Base-by-base conservation (phyloP, 2,888 invertebrate genomes). In the Nycteola revayana region DNA sequence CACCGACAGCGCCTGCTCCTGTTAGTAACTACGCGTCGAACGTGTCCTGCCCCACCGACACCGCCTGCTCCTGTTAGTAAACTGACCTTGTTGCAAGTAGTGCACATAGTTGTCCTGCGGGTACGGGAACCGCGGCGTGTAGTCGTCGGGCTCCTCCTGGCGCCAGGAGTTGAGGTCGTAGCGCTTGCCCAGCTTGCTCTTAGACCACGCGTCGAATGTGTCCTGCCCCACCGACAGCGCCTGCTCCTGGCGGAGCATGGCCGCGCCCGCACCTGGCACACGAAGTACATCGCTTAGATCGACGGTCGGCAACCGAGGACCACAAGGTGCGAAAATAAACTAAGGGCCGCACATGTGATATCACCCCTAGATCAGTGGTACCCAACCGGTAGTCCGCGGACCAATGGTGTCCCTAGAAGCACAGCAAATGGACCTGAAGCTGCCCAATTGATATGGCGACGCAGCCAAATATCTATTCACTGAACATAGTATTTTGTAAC, bases 161-260 rank as follows among this genome's bases (percentile, higher is more conserved):
- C 87, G 53, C 87, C 87, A 88, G 0, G 86, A 81, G 44, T 87
- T 88, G 7, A 87, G 40, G 10, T 88, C 87, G 11, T 87, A 88
- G 7, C 88, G 54, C 33, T 87, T 87, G 0, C 66, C 65, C 0
- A 87, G 36, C 7, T 56, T 74, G 1, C 54, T 73, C 22, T 85
- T 86, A 0, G 75, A 49, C 84, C 87, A 86, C 0, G 75, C 74
- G 0, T 86, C 86, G 14, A 75, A 83, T 1, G 42, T 74, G 0
- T 85, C 83, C 5, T 75, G 80, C 1, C 50, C 59, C 0, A 60
- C 60, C 0, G 74, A 60, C 1, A 71, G 21, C 0, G 74, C 62
- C 28, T 82, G 82, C 22, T 78, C 78, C 21, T 84, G 84, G 17
- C 81, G 60, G 0, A 84, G 10, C 0, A 85, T 29, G 0, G 78